Conservation (phyloP, 1,140 invertebrate genomes). For the Camponotus pennsylvanicus region DNA sequence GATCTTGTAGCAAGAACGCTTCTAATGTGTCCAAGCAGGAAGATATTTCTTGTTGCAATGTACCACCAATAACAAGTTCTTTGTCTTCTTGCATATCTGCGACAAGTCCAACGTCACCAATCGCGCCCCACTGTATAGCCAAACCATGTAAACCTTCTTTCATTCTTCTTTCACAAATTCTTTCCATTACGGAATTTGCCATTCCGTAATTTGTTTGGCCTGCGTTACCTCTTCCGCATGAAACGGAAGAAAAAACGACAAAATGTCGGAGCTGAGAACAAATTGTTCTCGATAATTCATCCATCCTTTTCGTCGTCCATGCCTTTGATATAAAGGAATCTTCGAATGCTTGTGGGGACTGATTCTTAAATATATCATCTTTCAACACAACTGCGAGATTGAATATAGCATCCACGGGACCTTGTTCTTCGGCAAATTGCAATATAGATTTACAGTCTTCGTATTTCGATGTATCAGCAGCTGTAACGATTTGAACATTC, state of each 20-base stretch:
- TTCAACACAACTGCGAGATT: constrained; percentile 90
- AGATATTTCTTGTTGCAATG: constrained; percentile 89
- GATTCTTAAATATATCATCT: constrained; percentile 86
- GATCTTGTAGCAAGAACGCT: constrained; percentile 87
- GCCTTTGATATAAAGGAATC: constrained; percentile 86
- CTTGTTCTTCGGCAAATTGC: constrained; percentile 86
- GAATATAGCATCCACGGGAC: constrained; percentile 91
- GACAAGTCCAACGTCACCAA: constrained; percentile 88
- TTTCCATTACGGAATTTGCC: constrained; percentile 88
- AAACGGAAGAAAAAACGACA: constrained; percentile 91
- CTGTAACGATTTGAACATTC: constrained; percentile 85
- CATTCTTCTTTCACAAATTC: constrained; percentile 86
- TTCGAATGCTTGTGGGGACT: constrained; percentile 85
- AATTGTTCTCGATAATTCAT: constrained; percentile 84
- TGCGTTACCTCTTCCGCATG: constrained; percentile 91
- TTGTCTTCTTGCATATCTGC: constrained; percentile 90
- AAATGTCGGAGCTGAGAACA: constrained; percentile 87
- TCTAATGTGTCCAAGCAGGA: constrained; percentile 88
- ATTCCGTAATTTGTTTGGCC: constrained; percentile 92
- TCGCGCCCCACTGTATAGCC: constrained; percentile 88
- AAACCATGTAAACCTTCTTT: constrained; percentile 86
- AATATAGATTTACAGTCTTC: constrained; percentile 87
- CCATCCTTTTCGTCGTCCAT: constrained; percentile 84
- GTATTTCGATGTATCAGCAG: constrained; percentile 83
- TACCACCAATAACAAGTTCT: constrained; percentile 88